Evolutionary conservation across 2,888 invertebrate species (phyloP).

Genomic region (Nebria salina): DNA sequence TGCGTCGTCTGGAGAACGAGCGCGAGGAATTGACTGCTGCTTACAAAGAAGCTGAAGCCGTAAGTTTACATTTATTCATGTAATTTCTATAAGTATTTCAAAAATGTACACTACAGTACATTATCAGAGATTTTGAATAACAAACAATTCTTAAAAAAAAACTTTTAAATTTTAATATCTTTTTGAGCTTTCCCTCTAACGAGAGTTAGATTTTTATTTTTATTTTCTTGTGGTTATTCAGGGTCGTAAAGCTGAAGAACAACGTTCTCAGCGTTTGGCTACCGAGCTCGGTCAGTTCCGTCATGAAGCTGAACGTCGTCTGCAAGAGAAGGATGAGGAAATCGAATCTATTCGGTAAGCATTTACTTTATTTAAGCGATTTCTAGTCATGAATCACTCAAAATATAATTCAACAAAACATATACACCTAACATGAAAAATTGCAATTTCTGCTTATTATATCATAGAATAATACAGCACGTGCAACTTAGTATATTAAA

Average conservation of each 20-base stretch:
- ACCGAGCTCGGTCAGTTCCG: slow-evolving; percentile 95
- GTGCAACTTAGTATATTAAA: neutral
- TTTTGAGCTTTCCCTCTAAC: no score
- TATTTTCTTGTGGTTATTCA: slow-evolving; percentile 58
- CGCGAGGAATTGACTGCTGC: slow-evolving; percentile 98
- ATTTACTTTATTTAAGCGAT: neutral
- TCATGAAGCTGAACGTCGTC: slow-evolving; percentile 95
- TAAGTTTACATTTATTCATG: slow-evolving; percentile 66
- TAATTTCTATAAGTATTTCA: slow-evolving; percentile 9
- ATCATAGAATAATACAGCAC: neutral
- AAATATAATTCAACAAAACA: no score
- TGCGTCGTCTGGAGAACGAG: slow-evolving; percentile 98
- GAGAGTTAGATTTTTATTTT: no score
- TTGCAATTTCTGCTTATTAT: neutral
- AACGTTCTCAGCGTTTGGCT: slow-evolving; percentile 90
- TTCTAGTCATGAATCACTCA: slow-evolving; percentile 32
- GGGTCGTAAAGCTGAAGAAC: slow-evolving; percentile 98
- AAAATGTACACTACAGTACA: neutral
- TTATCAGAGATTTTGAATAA: neutral
- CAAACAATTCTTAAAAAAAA: neutral
- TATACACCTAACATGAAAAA: no score
- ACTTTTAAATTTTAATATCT: neutral
- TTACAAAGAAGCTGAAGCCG: slow-evolving; percentile 98
- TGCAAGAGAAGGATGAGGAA: slow-evolving; percentile 98
- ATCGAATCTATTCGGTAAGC: slow-evolving; percentile 96